Conservation (phyloP, 2,797 vertebrate genomes). For the Gadopsis marmoratus region DNA sequence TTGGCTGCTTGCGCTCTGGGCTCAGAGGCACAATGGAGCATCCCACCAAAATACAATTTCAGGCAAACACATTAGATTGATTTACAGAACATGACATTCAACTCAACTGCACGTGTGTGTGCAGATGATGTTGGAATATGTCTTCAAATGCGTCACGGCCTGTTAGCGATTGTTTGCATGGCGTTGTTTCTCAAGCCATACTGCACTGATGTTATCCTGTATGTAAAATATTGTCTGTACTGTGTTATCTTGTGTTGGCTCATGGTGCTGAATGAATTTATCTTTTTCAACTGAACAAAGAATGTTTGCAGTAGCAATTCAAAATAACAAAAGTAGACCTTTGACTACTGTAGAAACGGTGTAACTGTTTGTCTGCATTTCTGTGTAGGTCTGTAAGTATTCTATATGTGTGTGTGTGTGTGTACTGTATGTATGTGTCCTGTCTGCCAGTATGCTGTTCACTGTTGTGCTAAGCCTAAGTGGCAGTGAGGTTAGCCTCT, state of each 20-base stretch:
- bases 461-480: slow-evolving; percentile 75
- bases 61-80: slow-evolving; percentile 50
- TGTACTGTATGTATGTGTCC: slow-evolving; percentile 59
- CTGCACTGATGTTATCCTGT: neutral
- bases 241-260: neutral
- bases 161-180: neutral
- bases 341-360: neutral
- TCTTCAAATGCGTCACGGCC: slow-evolving; percentile 5
- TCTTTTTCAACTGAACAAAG: neutral
- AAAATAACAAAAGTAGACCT: slow-evolving; percentile 1
- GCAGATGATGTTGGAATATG: neutral
- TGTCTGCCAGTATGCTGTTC: slow-evolving; percentile 71
- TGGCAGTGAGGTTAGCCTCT: slow-evolving; percentile 85
- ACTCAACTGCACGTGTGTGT: slow-evolving; percentile 14
- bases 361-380: slow-evolving; percentile 22
- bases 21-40: slow-evolving; percentile 57
- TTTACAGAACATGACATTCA: slow-evolving; percentile 48
- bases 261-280: neutral
- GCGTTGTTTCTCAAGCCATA: neutral
- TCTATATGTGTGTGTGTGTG: neutral
- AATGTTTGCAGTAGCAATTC: neutral
- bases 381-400: slow-evolving; percentile 16
- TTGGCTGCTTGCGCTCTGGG: slow-evolving; percentile 41
- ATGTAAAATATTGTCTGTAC: slow-evolving; percentile 3
- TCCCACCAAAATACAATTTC: slow-evolving; percentile 58